phyloP scores from a whole-genome alignment of 1,140 invertebrate species.

The Tetranychus cinnabarinus region DNA sequence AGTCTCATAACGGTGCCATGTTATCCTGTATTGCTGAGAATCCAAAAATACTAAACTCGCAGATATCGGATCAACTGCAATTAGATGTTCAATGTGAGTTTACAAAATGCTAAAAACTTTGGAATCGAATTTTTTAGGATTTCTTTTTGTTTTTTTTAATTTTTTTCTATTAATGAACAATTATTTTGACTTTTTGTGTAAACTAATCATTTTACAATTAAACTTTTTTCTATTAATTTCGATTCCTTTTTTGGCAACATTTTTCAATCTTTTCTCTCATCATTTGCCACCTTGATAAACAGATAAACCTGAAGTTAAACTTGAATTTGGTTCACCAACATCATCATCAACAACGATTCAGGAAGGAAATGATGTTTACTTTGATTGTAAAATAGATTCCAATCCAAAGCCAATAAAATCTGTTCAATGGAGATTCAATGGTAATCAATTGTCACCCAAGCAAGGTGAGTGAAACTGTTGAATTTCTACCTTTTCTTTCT shows the following conservation, averaged over 20 bases:
- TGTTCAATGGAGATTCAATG: slow-evolving; percentile 7
- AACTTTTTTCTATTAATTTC: no score
- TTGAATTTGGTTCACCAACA: slow-evolving; percentile 4
- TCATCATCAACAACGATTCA: slow-evolving; percentile 21
- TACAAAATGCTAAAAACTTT: no score
- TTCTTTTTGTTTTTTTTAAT: no score
- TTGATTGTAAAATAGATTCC: slow-evolving; percentile 36
- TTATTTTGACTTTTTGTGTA: not conserved
- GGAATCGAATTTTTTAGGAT: no score
- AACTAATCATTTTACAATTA: not conserved
- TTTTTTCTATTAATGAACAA: not conserved
- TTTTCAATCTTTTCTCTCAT: not conserved
- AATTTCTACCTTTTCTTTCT: not conserved
- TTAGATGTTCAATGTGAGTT: slow-evolving; percentile 10
- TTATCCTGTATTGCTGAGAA: slow-evolving; percentile 7
- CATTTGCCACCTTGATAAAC: not conserved
- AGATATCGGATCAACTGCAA: slow-evolving; percentile 1
- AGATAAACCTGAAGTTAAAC: slow-evolving; percentile 5
- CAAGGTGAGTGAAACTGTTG: not conserved
- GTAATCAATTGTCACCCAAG: not conserved
- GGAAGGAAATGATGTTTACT: slow-evolving; percentile 56
- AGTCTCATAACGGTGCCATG: not conserved
- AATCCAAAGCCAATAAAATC: slow-evolving; percentile 10
- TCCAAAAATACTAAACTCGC: slow-evolving; percentile 2
- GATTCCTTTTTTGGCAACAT: no score